Evolutionary conservation across 2,113 vertebrate species (phyloP).

Genomic region (Xiphias gladius): DNA sequence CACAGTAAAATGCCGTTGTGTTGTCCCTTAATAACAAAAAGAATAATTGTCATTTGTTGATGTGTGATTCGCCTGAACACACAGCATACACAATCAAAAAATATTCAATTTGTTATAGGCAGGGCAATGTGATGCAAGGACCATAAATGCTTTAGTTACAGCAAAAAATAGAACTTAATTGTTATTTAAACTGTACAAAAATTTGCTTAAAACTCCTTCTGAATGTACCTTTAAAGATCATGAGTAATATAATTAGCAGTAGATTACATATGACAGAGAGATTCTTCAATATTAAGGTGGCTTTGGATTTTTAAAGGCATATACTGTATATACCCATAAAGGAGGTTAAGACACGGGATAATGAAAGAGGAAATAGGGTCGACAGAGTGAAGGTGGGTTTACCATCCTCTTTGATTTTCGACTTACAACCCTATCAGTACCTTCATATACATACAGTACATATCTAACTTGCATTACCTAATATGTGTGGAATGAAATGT

Average conservation of each 20-base stretch:
- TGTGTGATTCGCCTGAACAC: not conserved
- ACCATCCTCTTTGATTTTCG: rapidly evolving
- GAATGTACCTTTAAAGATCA: no score
- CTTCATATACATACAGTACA: not conserved
- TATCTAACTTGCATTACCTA: not conserved
- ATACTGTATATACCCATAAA: no score
- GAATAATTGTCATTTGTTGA: not conserved
- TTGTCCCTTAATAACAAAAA: no score
- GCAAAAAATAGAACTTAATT: not conserved
- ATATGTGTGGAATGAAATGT: not conserved
- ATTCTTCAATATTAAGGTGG: no score
- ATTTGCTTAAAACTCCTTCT: no score
- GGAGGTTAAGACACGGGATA: no score
- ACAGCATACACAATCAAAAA: not conserved
- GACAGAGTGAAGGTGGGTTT: not conserved
- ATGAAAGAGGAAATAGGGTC: not conserved
- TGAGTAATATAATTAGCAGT: no score
- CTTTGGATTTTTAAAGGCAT: no score
- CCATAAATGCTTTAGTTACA: no score
- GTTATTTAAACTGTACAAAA: not conserved
- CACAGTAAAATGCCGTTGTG: not conserved
- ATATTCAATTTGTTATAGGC: not conserved
- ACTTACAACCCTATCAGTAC: not conserved
- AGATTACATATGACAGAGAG: no score
- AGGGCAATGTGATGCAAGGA: not conserved